Conservation (phyloP, 2,888 invertebrate species). For the Eristalis arbustorum region DNA sequence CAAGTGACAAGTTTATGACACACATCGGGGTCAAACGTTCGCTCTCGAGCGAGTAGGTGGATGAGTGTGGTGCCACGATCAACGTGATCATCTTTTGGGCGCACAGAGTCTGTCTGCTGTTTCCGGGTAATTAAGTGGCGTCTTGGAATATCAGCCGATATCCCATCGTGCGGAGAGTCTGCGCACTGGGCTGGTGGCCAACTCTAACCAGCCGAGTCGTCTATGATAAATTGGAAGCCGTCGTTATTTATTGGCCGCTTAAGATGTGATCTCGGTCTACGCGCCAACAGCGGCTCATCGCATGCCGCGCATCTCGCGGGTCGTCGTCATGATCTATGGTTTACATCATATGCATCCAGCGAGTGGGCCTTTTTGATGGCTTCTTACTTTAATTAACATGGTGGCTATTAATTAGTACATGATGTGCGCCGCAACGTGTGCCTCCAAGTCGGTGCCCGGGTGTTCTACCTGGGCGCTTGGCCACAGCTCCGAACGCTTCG, state of each 20-base stretch:
- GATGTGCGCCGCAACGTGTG: slow-evolving; percentile 28
- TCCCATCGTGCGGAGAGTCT: slow-evolving; percentile 53
- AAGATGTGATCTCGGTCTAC: slow-evolving; percentile 46
- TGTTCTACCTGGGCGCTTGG: slow-evolving; percentile 10
- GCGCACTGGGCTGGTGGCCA: slow-evolving; percentile 17
- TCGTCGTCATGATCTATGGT: slow-evolving; percentile 28
- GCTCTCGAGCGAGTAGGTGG: slow-evolving; percentile 51
- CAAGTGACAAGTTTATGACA: slow-evolving; percentile 70
- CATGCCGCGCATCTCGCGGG: slow-evolving; percentile 26
- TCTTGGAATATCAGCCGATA: slow-evolving; percentile 33
- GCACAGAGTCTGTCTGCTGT: slow-evolving; percentile 24
- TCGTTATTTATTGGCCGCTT: slow-evolving; percentile 63
- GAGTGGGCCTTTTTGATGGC: slow-evolving; percentile 63
- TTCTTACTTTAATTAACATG: slow-evolving; percentile 69
- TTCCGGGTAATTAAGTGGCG: slow-evolving; percentile 71
- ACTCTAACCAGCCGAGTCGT: background rate
- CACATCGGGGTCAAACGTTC: slow-evolving; percentile 64
- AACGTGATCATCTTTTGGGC: slow-evolving; percentile 40
- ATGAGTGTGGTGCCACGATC: slow-evolving; percentile 27
- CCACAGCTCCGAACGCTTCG: background rate
- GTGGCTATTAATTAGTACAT: slow-evolving; percentile 65
- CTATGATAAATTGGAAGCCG: slow-evolving; percentile 67
- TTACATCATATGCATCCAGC: slow-evolving; percentile 29
- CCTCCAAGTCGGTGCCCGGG: slow-evolving; percentile 4
- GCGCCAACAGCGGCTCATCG: slow-evolving; percentile 47